Conservation (phyloP, 2,888 invertebrate genomes). For the Diarsia dahlii region DNA sequence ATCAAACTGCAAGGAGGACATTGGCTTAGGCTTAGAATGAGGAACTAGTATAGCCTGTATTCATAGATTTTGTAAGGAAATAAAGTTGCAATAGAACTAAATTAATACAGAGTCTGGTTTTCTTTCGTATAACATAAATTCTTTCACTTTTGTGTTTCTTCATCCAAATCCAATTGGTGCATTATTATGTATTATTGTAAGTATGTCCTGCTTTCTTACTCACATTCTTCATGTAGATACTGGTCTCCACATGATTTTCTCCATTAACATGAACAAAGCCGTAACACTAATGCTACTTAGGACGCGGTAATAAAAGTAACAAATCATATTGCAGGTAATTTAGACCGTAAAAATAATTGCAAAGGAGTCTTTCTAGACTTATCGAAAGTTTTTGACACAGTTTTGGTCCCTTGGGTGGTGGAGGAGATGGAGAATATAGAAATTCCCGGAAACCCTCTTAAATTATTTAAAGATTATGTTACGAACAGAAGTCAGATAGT, state of each 20-base stretch:
- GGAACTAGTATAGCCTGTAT: constrained; percentile 38
- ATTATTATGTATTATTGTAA: not conserved
- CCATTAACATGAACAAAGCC: not conserved
- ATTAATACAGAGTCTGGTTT: not conserved
- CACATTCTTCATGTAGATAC: not conserved
- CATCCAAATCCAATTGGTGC: not conserved
- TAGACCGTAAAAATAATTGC: too few relatives aligned
- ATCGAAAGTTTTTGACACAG: too few relatives aligned
- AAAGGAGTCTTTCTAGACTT: too few relatives aligned
- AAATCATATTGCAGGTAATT: too few relatives aligned
- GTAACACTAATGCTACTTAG: not conserved
- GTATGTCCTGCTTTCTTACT: not conserved
- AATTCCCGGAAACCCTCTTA: too few relatives aligned
- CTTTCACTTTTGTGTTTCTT: not conserved
- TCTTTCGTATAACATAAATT: not conserved
- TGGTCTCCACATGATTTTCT: not conserved
- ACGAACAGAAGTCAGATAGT: too few relatives aligned
- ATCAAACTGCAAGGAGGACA: constrained; percentile 77
- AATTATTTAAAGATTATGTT: too few relatives aligned
- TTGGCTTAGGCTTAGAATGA: constrained; percentile 74
- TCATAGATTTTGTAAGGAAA: not conserved
- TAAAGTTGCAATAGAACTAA: not conserved
- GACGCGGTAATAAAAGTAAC: too few relatives aligned
- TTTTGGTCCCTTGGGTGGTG: too few relatives aligned
- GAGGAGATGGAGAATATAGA: too few relatives aligned